Conservation (phyloP, 2,113 vertebrate genomes). For the Pachycephala philippinensis region DNA sequence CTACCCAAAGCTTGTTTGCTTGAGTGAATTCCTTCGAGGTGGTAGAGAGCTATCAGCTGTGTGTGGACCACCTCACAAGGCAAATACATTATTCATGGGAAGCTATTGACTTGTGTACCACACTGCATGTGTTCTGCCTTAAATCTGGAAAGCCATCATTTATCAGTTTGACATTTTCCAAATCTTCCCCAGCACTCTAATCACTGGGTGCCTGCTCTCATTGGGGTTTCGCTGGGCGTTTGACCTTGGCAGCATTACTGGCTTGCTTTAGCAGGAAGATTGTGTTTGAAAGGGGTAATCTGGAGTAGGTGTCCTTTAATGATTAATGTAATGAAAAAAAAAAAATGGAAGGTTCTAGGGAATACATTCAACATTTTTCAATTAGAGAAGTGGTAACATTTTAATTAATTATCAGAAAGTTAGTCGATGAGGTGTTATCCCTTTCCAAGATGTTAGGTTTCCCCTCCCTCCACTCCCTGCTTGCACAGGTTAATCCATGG, state of each 20-base stretch:
- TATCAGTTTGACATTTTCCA: conserved; percentile 16
- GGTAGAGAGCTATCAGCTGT: not conserved
- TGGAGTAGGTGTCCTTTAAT: not conserved
- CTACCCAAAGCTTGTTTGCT: not conserved
- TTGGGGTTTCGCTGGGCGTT: not conserved
- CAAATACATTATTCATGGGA: not conserved
- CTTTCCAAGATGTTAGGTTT: not conserved
- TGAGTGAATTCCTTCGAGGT: not conserved
- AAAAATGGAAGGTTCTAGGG: conserved; percentile 7
- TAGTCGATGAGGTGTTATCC: not conserved
- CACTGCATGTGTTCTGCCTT: conserved; percentile 14
- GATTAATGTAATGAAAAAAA: conserved; percentile 21
- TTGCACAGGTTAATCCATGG: not conserved
- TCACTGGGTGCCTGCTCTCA: not conserved
- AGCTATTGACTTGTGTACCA: conserved; percentile 8
- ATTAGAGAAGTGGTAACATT: conserved; percentile 7
- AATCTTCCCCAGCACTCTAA: not conserved
- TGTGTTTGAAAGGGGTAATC: conserved; percentile 20
- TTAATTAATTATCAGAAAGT: conserved; percentile 38
- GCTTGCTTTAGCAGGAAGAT: not conserved
- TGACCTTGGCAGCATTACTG: conserved; percentile 37
- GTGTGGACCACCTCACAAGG: not conserved
- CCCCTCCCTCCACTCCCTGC: not conserved
- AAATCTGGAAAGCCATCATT: conserved; percentile 16
- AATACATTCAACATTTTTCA: not conserved